Conservation (phyloP, 2,888 invertebrate species). For the Campoletis raptor region DNA sequence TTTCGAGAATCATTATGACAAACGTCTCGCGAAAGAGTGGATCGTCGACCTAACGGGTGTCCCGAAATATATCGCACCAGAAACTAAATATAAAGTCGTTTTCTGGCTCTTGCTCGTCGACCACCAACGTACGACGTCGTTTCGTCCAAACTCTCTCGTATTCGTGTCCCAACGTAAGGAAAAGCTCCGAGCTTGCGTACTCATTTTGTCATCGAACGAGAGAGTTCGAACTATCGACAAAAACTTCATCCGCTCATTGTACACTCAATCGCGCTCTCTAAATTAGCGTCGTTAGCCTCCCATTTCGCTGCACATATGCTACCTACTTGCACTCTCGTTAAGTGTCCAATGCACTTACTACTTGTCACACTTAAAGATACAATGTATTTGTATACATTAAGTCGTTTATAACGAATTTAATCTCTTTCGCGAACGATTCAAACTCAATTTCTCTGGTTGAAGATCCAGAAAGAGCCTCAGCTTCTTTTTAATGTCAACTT, state of each 20-base stretch:
- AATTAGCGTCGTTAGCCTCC: slow-evolving; percentile 66
- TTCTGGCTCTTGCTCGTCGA: slow-evolving; percentile 53
- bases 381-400: not conserved
- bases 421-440: not conserved
- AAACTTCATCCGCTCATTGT: slow-evolving; percentile 34
- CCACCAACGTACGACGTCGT: slow-evolving; percentile 13
- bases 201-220: slow-evolving; percentile 35
- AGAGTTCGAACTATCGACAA: slow-evolving; percentile 46
- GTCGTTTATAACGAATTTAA: not conserved
- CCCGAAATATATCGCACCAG: slow-evolving; percentile 65
- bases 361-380: slow-evolving; percentile 21
- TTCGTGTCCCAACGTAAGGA: slow-evolving; percentile 18
- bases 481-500: not conserved
- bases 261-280: slow-evolving; percentile 58
- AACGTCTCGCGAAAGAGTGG: slow-evolving; percentile 67
- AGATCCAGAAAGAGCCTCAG: not conserved
- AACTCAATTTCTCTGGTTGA: not conserved
- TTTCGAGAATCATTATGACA: slow-evolving; percentile 60
- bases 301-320: not conserved
- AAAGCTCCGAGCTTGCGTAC: slow-evolving; percentile 32
- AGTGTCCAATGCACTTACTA: slow-evolving; percentile 46
- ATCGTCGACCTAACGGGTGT: slow-evolving; percentile 70
- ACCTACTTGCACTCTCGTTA: slow-evolving; percentile 31
- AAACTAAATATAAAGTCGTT: slow-evolving; percentile 67
- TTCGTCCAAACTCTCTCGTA: not conserved